Evolutionary conservation across 2,888 invertebrate species (phyloP).

Genomic region (Graphium colonna): DNA sequence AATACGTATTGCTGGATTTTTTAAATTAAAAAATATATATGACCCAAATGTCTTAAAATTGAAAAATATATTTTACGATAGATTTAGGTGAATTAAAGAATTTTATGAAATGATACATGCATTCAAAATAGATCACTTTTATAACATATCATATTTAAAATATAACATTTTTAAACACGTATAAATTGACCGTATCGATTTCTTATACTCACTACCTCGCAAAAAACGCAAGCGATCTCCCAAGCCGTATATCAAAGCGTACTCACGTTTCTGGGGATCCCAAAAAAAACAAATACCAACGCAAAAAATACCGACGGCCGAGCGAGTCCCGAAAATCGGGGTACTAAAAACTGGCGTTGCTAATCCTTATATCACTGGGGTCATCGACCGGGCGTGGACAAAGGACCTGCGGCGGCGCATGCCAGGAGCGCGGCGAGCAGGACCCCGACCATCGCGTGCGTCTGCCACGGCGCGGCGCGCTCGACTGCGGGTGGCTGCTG

Average conservation of each 20-base stretch:
- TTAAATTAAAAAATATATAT: too few relatives aligned
- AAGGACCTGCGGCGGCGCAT: slow-evolving; percentile 38
- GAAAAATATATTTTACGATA: too few relatives aligned
- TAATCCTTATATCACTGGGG: slow-evolving; percentile 61
- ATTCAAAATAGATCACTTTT: too few relatives aligned
- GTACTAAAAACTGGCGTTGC: slow-evolving; percentile 32
- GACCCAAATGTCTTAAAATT: too few relatives aligned
- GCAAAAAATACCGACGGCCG: background rate
- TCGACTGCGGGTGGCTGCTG: slow-evolving; percentile 22
- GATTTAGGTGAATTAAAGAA: too few relatives aligned
- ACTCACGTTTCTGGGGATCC: slow-evolving; percentile 9
- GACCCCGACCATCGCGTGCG: slow-evolving; percentile 26
- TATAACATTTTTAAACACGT: too few relatives aligned
- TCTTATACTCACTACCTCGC: too few relatives aligned
- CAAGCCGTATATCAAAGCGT: background rate
- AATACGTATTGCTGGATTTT: too few relatives aligned
- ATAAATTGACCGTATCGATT: too few relatives aligned
- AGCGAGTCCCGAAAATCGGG: slow-evolving; percentile 6
- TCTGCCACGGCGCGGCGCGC: slow-evolving; percentile 28
- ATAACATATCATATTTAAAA: too few relatives aligned
- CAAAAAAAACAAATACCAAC: background rate
- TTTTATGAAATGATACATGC: too few relatives aligned
- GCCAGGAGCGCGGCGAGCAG: slow-evolving; percentile 37
- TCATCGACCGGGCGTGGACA: slow-evolving; percentile 57
- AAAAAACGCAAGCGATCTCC: too few relatives aligned